A percentile compares a stretch with the other conserved stretches of the same genome.
Evolutionary conservation across 2,888 invertebrate genomes (phyloP).

Genomic region (Rapana venosa): DNA sequence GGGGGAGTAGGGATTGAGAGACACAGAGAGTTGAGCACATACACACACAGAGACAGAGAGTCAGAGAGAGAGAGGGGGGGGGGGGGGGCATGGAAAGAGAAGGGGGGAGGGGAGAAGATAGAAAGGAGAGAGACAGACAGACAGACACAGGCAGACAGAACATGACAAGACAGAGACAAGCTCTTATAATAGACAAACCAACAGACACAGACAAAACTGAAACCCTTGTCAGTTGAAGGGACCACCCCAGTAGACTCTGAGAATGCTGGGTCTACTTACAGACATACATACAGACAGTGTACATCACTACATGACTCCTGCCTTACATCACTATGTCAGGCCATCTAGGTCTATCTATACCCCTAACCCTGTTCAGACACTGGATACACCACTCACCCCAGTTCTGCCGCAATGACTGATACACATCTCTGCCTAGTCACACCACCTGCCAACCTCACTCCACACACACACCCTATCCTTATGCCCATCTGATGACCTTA

Average conservation of each 20-base stretch:
- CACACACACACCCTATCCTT: not conserved
- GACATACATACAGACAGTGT: not conserved
- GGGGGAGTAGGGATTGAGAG: too few relatives aligned
- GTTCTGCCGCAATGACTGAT: not conserved
- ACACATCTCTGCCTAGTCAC: too few relatives aligned
- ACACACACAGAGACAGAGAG: not conserved
- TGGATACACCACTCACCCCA: not conserved
- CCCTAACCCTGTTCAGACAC: not conserved
- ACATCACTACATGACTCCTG: too few relatives aligned
- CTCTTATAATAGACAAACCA: too few relatives aligned
- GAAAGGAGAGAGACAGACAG: not conserved
- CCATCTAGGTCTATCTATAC: not conserved
- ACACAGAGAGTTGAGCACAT: too few relatives aligned
- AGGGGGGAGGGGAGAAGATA: not conserved
- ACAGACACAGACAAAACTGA: too few relatives aligned
- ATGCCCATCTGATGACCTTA: not conserved
- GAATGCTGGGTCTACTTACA: too few relatives aligned
- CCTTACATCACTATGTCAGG: not conserved
- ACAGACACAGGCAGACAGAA: conserved; percentile 2
- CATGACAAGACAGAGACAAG: not conserved
- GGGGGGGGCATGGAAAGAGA: not conserved
- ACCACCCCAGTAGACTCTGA: too few relatives aligned
- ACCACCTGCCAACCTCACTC: too few relatives aligned
- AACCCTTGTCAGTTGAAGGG: too few relatives aligned
- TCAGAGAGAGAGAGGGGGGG: not conserved